Evolutionary conservation across 1,140 invertebrate genomes (phyloP).

Genomic region (Meloidogyne exigua): DNA sequence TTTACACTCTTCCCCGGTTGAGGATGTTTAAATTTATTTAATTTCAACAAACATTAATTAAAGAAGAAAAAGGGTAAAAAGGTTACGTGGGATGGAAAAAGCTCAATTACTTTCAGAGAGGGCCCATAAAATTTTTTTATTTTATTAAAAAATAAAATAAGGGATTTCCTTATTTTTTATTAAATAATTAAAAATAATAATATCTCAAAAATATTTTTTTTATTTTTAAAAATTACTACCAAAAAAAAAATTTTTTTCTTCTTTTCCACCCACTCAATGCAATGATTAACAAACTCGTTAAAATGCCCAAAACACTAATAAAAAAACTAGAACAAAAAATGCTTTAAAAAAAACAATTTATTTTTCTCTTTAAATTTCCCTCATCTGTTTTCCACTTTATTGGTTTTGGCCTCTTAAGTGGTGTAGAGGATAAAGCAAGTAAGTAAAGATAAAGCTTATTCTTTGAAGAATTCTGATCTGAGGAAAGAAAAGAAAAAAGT

Average conservation of each 20-base stretch:
- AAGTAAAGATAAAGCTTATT: too few species aligned
- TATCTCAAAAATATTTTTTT: neutral
- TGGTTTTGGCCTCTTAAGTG: neutral
- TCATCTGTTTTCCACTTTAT: neutral
- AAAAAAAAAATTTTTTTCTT: neutral
- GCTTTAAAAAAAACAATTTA: neutral
- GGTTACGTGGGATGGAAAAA: too few species aligned
- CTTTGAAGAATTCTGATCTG: too few species aligned
- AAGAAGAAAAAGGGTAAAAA: too few species aligned
- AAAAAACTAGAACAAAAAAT: neutral
- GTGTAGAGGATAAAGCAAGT: neutral
- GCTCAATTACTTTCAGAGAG: too few species aligned
- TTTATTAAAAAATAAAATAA: neutral
- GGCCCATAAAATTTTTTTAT: too few species aligned
- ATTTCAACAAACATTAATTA: too few species aligned
- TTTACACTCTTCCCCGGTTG: too few species aligned
- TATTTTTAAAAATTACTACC: neutral
- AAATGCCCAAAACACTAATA: slow-evolving; percentile 2
- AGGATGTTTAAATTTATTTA: too few species aligned
- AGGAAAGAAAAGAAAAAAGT: too few species aligned
- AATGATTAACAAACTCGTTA: neutral
- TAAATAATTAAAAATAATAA: neutral
- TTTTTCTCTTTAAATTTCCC: neutral
- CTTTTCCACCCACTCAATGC: neutral
- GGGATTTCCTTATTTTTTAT: neutral